Percentiles rank a stretch among this genome's conserved stretches.
phyloP scores from a whole-genome alignment of 2,888 invertebrate species.

The Chironomus riparius region DNA sequence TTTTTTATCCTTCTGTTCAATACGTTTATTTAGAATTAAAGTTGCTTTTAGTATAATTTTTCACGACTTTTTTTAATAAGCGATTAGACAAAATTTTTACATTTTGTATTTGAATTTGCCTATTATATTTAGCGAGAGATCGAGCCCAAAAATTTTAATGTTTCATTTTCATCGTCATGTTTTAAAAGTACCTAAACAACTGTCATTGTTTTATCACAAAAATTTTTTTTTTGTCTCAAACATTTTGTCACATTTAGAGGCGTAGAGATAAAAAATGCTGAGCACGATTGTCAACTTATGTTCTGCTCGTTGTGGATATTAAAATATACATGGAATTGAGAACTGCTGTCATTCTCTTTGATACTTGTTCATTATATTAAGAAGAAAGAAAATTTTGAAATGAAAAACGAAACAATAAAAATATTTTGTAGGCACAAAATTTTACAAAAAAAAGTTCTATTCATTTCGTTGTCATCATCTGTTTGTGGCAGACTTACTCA shows the following conservation, averaged over 20 bases:
- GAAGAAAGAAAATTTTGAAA: neutral
- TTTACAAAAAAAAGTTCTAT: neutral
- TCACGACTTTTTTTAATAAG: neutral
- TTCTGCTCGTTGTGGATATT: neutral
- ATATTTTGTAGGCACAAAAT: neutral
- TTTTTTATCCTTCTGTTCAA: too few relatives aligned
- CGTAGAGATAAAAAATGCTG: neutral
- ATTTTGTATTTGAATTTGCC: too few relatives aligned
- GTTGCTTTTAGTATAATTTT: neutral
- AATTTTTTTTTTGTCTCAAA: neutral
- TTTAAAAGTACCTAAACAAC: neutral
- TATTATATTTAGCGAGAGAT: too few relatives aligned
- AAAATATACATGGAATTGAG: too few relatives aligned
- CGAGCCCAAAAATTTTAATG: too few relatives aligned
- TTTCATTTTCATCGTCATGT: neutral
- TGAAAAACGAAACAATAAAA: neutral
- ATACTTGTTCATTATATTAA: too few relatives aligned
- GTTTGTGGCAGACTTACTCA: neutral
- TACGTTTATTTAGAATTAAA: neutral
- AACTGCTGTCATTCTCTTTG: too few relatives aligned
- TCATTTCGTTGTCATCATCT: neutral
- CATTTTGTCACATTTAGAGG: neutral
- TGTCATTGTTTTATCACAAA: neutral
- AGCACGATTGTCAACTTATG: neutral
- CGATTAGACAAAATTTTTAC: neutral